Conservation (phyloP, 2,113 vertebrate genomes). For the Callaeas wilsoni region DNA sequence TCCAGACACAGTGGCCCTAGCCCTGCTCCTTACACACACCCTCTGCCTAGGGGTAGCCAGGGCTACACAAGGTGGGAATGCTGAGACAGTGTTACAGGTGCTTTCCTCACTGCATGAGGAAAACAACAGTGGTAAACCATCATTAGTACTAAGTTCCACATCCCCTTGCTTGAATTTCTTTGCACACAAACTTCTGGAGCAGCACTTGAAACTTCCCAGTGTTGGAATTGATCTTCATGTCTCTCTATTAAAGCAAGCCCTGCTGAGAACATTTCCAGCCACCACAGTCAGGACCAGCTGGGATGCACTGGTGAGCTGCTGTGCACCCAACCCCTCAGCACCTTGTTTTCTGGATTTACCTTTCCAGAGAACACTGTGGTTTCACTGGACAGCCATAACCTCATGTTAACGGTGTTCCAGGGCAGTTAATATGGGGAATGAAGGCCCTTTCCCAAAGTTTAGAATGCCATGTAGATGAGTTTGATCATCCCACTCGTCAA, state of each 20-base stretch:
- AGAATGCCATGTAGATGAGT: background rate
- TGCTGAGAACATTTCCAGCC: background rate
- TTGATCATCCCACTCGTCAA: background rate
- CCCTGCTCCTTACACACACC: background rate
- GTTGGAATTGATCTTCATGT: background rate
- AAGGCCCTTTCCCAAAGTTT: background rate
- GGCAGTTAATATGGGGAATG: background rate
- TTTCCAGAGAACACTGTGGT: background rate
- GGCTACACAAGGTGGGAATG: background rate
- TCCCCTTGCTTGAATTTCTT: background rate
- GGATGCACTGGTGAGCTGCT: background rate
- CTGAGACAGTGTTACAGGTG: background rate
- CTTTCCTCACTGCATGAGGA: background rate
- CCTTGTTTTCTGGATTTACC: background rate
- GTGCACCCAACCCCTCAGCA: background rate
- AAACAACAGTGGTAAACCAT: background rate
- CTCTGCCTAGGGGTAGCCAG: background rate
- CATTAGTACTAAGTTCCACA: background rate
- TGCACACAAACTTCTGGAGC: background rate
- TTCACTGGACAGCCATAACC: background rate
- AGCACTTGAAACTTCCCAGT: background rate
- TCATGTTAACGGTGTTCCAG: accelerated
- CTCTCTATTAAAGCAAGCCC: background rate
- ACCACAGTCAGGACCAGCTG: background rate
- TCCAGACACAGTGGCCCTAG: background rate